Conservation (phyloP, 2,797 vertebrate genomes). For the Arctocebus calabarensis region DNA sequence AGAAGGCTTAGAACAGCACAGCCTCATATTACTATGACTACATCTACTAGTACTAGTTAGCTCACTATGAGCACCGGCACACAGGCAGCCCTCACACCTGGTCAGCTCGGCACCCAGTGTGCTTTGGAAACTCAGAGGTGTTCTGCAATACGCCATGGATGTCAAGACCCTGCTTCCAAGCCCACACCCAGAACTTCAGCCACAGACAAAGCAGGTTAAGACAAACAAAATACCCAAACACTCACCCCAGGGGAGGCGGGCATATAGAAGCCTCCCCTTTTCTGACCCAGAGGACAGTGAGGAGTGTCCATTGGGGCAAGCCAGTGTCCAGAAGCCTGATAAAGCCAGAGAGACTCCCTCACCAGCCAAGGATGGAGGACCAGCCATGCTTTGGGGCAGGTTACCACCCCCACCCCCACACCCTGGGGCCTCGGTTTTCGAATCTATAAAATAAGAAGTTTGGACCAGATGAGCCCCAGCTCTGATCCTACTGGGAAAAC, state of each 20-base stretch:
- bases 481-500: background rate
- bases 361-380: background rate
- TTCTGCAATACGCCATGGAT: background rate
- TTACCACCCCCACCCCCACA: background rate
- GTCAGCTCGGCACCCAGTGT: background rate
- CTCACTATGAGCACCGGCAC: background rate
- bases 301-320: background rate
- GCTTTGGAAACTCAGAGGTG: background rate
- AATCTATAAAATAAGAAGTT: background rate
- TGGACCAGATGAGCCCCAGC: background rate
- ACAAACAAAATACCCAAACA: background rate
- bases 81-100: background rate
- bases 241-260: background rate
- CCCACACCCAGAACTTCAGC: constrained; percentile 4
- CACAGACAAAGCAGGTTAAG: background rate
- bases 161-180: background rate
- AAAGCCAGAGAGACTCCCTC: background rate
- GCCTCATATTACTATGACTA: background rate
- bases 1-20: background rate
- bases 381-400: background rate
- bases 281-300: background rate
- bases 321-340: background rate
- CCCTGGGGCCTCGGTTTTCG: background rate
- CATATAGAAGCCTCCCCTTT: background rate
- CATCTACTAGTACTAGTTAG: background rate